Evolutionary conservation across 2,888 invertebrate genomes (phyloP).

Genomic region (Drosophila siamana): DNA sequence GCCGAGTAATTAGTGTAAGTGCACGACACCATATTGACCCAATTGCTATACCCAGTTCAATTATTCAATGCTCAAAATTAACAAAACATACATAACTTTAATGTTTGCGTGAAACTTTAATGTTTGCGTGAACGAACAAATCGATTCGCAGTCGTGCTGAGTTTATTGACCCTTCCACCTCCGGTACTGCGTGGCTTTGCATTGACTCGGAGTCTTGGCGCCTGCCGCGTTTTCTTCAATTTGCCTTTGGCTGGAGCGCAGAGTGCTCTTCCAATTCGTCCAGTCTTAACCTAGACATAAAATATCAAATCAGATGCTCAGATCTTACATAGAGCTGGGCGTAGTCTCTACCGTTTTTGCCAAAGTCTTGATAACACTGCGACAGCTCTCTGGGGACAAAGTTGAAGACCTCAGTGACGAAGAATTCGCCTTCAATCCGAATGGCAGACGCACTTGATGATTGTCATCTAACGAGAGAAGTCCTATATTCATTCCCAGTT

Average conservation of each 20-base stretch:
- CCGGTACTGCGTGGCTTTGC: background rate
- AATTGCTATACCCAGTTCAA: constrained; percentile 48
- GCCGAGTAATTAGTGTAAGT: constrained; percentile 61
- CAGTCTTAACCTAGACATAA: background rate
- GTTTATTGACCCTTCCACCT: background rate
- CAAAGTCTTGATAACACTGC: background rate
- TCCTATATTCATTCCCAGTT: constrained; percentile 57
- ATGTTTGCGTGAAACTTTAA: constrained; percentile 2
- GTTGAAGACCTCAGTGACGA: too few species aligned
- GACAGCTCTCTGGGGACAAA: background rate
- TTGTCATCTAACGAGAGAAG: constrained; percentile 34
- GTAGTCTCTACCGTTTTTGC: constrained; percentile 9
- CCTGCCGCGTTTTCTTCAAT: background rate
- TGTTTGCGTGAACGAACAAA: background rate
- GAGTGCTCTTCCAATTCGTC: too few species aligned
- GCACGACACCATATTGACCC: constrained; percentile 53
- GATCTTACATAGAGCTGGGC: background rate
- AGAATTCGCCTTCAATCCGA: background rate
- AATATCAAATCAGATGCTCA: background rate
- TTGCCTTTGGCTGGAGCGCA: background rate
- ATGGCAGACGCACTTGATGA: background rate
- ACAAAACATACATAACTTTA: background rate
- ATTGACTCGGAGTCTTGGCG: background rate
- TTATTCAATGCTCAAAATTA: constrained; percentile 20
- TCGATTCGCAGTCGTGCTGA: background rate